Conservation (phyloP, 2,888 invertebrate species). For the Xiphydria camelus region DNA sequence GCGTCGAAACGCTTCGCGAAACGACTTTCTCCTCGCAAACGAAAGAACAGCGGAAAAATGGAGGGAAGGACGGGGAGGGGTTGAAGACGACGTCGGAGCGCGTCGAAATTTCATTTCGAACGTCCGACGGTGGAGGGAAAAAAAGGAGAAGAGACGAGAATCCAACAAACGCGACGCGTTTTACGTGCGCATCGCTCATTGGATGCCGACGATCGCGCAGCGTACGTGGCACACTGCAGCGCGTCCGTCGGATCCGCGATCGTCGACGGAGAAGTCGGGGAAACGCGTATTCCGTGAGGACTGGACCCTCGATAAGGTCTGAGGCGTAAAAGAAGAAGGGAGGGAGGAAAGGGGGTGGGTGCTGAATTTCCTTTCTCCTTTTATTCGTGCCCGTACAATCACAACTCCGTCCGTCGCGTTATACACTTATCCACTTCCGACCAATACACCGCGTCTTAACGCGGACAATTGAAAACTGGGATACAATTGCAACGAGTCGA, state of each 20-base stretch:
- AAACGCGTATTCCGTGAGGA: no score
- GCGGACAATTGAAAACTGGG: constrained; percentile 40
- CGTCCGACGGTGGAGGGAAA: no score
- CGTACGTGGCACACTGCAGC: no score
- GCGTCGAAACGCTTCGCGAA: constrained; percentile 29
- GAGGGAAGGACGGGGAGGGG: constrained; percentile 9
- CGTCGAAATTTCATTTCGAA: no score
- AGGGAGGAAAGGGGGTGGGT: constrained; percentile 22
- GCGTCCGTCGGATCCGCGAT: no score
- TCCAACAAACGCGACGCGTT: no score
- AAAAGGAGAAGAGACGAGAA: no score
- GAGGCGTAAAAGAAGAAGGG: constrained; percentile 13
- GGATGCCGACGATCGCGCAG: no score
- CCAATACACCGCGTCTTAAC: constrained; percentile 29
- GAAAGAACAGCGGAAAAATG: constrained; percentile 18
- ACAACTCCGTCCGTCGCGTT: constrained; percentile 30
- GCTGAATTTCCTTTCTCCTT: constrained; percentile 32
- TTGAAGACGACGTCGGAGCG: no score
- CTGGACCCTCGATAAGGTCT: no score
- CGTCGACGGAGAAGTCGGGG: no score
- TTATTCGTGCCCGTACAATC: constrained; percentile 23
- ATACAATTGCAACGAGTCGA: constrained; percentile 26
- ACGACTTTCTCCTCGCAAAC: constrained; percentile 21
- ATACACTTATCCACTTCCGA: constrained; percentile 31
- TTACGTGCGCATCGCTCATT: no score